These are phyloP conservation scores for Myocastor coypus DNA, from an alignment of 2,113 vertebrate genomes.

Conservation along the genomic window DNA sequence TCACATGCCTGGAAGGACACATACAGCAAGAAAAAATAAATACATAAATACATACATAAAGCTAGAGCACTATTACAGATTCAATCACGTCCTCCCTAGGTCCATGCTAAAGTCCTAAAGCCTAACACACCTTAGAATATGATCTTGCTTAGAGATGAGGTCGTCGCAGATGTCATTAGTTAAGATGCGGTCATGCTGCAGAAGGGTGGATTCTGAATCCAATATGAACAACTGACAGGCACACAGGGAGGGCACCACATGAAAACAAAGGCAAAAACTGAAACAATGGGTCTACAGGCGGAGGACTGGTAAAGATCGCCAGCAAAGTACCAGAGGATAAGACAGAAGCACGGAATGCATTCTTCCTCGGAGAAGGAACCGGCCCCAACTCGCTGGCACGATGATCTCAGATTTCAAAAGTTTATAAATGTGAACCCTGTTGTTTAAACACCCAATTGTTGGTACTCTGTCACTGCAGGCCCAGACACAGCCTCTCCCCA, in stretches of 20 bases:
- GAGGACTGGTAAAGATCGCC: background rate
- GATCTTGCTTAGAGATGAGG: background rate
- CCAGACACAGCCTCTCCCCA: background rate
- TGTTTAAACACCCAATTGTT: no score
- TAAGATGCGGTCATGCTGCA: background rate
- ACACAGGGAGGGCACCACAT: background rate
- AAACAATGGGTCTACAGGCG: background rate
- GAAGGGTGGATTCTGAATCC: background rate
- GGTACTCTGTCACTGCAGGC: background rate
- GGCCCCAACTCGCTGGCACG: background rate
- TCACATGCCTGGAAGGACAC: background rate
- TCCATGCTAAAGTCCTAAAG: background rate
- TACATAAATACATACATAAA: no score
- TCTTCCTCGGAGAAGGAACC: background rate
- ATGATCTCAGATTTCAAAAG: background rate
- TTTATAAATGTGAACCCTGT: background rate
- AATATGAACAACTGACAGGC: background rate
- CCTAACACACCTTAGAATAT: background rate
- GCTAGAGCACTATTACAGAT: background rate
- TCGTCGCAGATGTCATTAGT: background rate
- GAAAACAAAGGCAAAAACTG: background rate
- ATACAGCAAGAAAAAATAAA: accelerated
- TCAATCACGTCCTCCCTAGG: background rate
- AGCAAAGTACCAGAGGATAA: background rate
- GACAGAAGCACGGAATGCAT: background rate